A percentile compares a stretch with the other conserved stretches of the same genome.
Evolutionary conservation across 1,140 invertebrate genomes (phyloP).

Genomic region (Bradysia coprophila): DNA sequence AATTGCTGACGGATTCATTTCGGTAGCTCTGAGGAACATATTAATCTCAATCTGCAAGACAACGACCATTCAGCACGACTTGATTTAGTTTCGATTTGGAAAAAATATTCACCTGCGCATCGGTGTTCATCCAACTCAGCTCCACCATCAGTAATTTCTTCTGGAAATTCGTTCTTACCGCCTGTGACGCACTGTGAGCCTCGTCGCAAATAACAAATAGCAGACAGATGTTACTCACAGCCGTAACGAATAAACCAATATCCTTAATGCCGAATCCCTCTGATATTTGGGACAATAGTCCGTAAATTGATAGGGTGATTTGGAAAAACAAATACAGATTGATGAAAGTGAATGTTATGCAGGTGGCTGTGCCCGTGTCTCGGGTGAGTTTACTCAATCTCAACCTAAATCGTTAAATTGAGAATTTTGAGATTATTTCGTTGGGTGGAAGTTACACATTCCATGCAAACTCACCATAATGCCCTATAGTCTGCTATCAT

Average conservation of each 20-base stretch:
- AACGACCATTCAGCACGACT: background rate
- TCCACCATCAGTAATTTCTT: slow-evolving; percentile 47
- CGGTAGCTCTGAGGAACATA: slow-evolving; percentile 46
- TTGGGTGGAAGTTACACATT: too few relatives aligned
- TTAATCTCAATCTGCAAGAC: slow-evolving; percentile 38
- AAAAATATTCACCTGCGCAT: slow-evolving; percentile 21
- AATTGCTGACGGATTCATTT: slow-evolving; percentile 48
- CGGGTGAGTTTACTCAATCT: slow-evolving; percentile 38
- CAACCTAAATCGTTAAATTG: too few relatives aligned
- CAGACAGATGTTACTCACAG: slow-evolving; percentile 33
- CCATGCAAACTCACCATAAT: too few relatives aligned
- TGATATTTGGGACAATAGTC: slow-evolving; percentile 42
- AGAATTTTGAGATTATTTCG: too few relatives aligned
- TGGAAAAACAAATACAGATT: slow-evolving; percentile 44
- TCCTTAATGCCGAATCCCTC: slow-evolving; percentile 45
- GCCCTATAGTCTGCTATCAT: slow-evolving; percentile 41
- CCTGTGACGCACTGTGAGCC: slow-evolving; percentile 41
- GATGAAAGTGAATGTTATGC: slow-evolving; percentile 39
- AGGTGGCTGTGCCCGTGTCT: slow-evolving; percentile 37
- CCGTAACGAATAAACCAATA: slow-evolving; percentile 40
- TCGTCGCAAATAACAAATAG: slow-evolving; percentile 46
- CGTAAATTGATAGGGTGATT: slow-evolving; percentile 46
- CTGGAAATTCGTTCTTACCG: slow-evolving; percentile 43
- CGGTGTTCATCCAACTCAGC: slow-evolving; percentile 41
- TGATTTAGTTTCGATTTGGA: background rate